These are phyloP conservation scores for Crenuchus spilurus DNA, from an alignment of 2,797 vertebrate genomes.

Conservation along the genomic window DNA sequence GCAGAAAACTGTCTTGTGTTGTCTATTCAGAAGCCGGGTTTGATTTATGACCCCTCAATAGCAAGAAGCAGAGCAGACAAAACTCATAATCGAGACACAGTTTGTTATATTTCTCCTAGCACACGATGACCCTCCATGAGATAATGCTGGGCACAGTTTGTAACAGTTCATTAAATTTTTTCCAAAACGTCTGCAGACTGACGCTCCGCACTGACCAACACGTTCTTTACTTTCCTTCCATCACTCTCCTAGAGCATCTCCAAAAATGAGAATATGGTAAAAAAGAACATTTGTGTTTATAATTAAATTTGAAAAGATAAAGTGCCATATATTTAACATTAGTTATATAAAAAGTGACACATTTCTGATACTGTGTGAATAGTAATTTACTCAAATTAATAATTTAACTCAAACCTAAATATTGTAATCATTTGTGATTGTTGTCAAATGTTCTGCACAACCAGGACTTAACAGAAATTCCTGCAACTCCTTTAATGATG, in stretches of 20 bases:
- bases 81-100: not conserved
- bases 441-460: too few species aligned
- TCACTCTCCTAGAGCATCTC: not conserved
- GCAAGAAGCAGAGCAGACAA: not conserved
- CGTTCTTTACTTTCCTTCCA: not conserved
- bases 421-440: too few species aligned
- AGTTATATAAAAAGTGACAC: too few species aligned
- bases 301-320: too few species aligned
- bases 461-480: too few species aligned
- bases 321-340: too few species aligned
- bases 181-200: not conserved
- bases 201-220: not conserved
- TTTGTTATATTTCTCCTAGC: slow-evolving; percentile 10
- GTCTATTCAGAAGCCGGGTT: not conserved
- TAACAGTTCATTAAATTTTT: not conserved
- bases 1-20: not conserved
- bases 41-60: not conserved
- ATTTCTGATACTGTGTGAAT: too few species aligned
- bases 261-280: too few species aligned
- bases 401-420: too few species aligned
- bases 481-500: too few species aligned
- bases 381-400: too few species aligned
- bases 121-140: not conserved
- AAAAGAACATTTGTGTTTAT: too few species aligned
- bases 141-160: not conserved